phyloP scores from a whole-genome alignment of 2,888 invertebrate species.

The Acanthosepion lycidas region DNA sequence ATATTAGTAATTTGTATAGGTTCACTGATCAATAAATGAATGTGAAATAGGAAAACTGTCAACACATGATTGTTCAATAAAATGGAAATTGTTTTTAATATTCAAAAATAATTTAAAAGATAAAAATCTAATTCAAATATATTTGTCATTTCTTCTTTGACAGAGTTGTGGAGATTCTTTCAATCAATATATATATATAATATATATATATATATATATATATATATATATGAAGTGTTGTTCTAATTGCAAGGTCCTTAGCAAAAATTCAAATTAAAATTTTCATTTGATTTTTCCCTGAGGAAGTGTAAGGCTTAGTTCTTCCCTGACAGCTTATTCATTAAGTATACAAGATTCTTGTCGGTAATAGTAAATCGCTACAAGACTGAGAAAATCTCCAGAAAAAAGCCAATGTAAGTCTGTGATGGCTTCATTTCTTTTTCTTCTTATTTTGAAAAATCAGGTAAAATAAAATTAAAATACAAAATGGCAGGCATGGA shows the following conservation, averaged over 20 bases:
- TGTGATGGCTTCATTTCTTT: not conserved
- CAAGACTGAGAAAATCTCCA: not conserved
- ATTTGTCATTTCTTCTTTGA: not conserved
- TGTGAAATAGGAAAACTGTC: not conserved
- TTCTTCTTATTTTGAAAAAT: too few species aligned
- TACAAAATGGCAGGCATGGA: not conserved
- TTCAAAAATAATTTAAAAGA: not conserved
- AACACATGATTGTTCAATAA: not conserved
- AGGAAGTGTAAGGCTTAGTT: not conserved
- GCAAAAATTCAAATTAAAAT: not conserved
- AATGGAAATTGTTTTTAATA: not conserved
- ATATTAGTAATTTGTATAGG: not conserved
- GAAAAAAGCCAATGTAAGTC: not conserved
- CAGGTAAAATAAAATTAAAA: too few species aligned
- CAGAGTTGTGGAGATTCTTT: too few species aligned
- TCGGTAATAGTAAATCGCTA: not conserved
- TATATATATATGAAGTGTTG: not conserved
- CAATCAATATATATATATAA: too few species aligned
- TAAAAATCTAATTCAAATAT: not conserved
- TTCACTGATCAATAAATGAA: not conserved
- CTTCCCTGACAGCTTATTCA: conserved; percentile 11
- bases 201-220: too few species aligned
- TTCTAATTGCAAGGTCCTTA: not conserved
- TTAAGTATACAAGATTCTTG: not conserved
- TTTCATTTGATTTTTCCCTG: not conserved